Percentiles rank a stretch among this genome's conserved stretches.
Evolutionary conservation across 2,888 invertebrate genomes (phyloP).

Genomic region (Lasius platythorax): DNA sequence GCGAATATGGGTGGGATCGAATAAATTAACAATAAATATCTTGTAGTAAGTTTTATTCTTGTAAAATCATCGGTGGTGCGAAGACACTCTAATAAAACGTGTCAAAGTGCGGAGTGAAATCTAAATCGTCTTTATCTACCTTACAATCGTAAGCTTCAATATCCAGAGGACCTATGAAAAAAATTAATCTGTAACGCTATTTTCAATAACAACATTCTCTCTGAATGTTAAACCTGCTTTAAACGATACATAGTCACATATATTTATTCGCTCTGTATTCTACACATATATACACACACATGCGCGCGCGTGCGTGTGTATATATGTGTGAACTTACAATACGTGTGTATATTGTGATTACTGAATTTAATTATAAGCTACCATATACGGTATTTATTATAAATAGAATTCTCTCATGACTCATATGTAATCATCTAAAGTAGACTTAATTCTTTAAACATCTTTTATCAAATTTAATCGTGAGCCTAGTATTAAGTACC

Average conservation of each 20-base stretch:
- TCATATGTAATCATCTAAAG: not conserved
- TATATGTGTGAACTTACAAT: no score
- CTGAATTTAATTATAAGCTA: no score
- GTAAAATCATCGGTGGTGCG: not conserved
- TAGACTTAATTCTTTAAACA: not conserved
- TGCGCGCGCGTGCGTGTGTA: no score
- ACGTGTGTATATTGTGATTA: no score
- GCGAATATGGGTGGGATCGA: not conserved
- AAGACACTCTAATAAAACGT: not conserved
- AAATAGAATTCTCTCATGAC: not conserved
- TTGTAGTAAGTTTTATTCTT: not conserved
- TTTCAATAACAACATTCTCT: not conserved
- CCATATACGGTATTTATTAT: no score
- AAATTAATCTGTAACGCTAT: not conserved
- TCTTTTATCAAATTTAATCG: not conserved
- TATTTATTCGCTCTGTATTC: no score
- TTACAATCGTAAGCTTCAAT: not conserved
- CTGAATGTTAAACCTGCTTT: no score
- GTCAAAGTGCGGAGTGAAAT: not conserved
- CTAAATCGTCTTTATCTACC: not conserved
- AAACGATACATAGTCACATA: no score
- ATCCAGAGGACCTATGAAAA: slow-evolving; percentile 17
- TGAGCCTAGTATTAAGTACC: not conserved
- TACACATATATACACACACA: not conserved
- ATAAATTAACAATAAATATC: not conserved